Evolutionary conservation across 2,113 vertebrate species (phyloP).

Genomic region (Brachypodius melanocephalos): DNA sequence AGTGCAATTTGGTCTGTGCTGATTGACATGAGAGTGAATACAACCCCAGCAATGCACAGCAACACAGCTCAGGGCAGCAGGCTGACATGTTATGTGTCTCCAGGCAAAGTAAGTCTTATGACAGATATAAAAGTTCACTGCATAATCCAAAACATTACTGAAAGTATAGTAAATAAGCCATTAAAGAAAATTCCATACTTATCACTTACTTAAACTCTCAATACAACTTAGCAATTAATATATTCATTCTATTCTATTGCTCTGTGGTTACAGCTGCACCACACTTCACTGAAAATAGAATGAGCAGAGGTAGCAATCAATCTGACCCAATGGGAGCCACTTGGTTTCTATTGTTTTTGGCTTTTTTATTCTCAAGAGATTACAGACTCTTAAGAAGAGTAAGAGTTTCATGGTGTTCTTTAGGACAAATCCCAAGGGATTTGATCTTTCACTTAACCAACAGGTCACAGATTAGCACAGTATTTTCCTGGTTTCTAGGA

Average conservation of each 20-base stretch:
- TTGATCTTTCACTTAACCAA: not conserved
- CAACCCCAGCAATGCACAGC: not conserved
- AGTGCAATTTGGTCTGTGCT: not conserved
- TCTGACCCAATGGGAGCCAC: not conserved
- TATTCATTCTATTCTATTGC: not conserved
- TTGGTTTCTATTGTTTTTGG: not conserved
- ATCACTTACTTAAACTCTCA: not conserved
- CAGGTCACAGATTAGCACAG: not conserved
- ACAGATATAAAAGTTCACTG: conserved; percentile 8
- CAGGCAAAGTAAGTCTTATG: conserved; percentile 42
- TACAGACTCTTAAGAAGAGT: not conserved
- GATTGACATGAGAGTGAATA: not conserved
- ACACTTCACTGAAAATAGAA: not conserved
- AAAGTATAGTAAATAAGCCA: conserved; percentile 21
- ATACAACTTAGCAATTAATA: conserved; percentile 16
- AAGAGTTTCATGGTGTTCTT: not conserved
- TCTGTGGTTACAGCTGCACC: not conserved
- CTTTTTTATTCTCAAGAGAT: not conserved
- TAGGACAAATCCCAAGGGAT: not conserved
- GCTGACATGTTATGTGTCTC: not conserved
- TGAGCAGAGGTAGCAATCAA: not conserved
- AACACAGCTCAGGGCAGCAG: not conserved
- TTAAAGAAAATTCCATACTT: conserved; percentile 38
- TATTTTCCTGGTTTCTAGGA: not conserved
- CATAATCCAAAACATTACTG: conserved; percentile 7